These are phyloP conservation scores for Metacarcinus magister DNA, from an alignment of 2,888 invertebrate genomes.

Conservation along the genomic window DNA sequence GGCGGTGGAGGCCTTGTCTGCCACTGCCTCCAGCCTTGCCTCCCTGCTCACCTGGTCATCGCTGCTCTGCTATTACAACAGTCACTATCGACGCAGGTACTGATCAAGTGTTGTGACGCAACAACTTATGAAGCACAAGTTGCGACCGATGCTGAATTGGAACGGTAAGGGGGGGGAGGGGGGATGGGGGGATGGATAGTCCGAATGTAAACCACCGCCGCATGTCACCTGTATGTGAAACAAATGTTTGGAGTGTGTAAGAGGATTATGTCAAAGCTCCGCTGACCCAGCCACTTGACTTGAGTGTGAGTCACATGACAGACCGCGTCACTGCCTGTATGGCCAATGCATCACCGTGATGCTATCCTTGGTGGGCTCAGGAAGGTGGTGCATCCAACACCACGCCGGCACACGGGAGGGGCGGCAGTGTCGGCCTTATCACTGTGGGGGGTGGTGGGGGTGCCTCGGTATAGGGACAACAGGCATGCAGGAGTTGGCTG, in stretches of 20 bases:
- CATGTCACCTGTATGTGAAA: background rate
- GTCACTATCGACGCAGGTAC: background rate
- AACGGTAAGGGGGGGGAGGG: background rate
- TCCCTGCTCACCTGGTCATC: background rate
- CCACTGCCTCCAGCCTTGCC: background rate
- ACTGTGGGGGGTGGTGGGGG: background rate
- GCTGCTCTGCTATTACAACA: background rate
- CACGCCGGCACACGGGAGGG: background rate
- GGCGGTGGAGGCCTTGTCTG: background rate
- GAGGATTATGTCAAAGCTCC: slow-evolving; percentile 29
- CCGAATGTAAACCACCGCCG: background rate
- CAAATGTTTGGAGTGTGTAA: background rate
- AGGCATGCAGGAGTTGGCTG: background rate
- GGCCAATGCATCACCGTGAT: background rate
- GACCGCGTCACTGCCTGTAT: background rate
- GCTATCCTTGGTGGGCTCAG: background rate
- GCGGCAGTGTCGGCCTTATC: background rate
- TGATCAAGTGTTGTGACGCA: background rate
- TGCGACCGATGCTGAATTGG: background rate
- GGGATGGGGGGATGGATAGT: background rate
- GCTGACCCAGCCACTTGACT: background rate
- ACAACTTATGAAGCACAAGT: background rate
- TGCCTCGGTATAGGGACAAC: background rate
- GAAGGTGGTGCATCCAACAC: background rate
- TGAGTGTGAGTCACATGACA: slow-evolving; percentile 36